Evolutionary conservation across 2,113 vertebrate species (phyloP), one percentile per base, ranked within the genome.

Genomic region (Cichladusa arquata): DNA sequence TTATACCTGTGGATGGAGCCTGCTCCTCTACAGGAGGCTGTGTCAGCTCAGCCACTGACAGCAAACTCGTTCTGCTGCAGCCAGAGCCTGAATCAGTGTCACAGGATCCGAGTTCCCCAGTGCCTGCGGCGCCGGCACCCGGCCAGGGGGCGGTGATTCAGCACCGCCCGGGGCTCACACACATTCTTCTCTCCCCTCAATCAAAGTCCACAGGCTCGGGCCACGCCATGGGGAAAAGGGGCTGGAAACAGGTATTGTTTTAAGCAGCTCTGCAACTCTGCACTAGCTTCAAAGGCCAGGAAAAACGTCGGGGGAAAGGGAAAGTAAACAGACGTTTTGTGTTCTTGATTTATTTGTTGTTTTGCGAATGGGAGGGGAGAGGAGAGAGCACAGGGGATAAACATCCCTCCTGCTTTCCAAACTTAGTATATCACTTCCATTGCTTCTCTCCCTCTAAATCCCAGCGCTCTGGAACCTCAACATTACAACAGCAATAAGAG

Each of bases 11-110:
- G 77, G 76, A 83, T 58, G 82, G n/a, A 82, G 61, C 26, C 80
- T 72, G 79, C 85, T 81, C 31, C 31, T 76, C 48, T 3, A 24
- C 25, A 61, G 66, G 25, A 90, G 19, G 45, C 38, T 85, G 9
- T 73, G 47, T 20, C 90, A 88, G 66, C 66, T 56, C 5, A 20
- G 36, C n/a, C 65, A 34, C 36, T 28, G 29, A 33, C 42, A 77
- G 81, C 65, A 79, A 82, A 72, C 81, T n/a, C 1, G 0, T 50
- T 50, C 62, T 93, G 62, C 60, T 28, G 11, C 2, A 81, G 77
- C 70, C 56, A 64, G 61, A 60, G 54, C 51, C 51, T 95, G 94
- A 96, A 90, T 96, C 88, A 80, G 23, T 51, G 57, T 93, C 95
- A 97, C 28, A 61, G 58, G 94, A 94, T 45, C 25, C n/a, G 44